Evolutionary conservation across 2,113 vertebrate genomes (phyloP), one percentile per base, ranked within the genome.

Genomic region (Cebidichthys violaceus): DNA sequence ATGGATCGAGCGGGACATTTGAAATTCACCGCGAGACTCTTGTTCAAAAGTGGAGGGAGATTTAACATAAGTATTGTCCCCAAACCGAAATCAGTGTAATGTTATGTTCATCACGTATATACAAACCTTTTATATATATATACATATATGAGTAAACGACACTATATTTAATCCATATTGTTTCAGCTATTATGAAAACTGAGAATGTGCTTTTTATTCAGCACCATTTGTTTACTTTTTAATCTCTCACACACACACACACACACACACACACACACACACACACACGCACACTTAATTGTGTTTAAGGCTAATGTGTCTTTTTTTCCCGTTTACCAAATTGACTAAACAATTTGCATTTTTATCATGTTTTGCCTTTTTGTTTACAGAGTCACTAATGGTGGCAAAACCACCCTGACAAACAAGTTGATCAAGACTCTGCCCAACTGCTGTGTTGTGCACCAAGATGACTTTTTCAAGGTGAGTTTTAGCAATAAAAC

Each of bases 391-490:
- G 92, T 96, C 62, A 96, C 96, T 35, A 96, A 96, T 90, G 95
- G 96, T 88, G 96, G 96, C 0, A 96, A 96, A 93, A 96, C 95
- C 85, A 96, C 96, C 47, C 68, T 96, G 83, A 96, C 96, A 4
- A 92, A 95, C 43, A 93, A 86, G 60, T 89, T 96, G 86, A 87
- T 95, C 67, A 94, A 94, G 85, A 90, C 88, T 2, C 88, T 96
- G 78, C 96, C 96, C 60, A 95, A 96, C 85, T 96, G 95, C 79
- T 96, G 95, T 87, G 95, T 96, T 73, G 94, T 96, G 37, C 95
- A 96, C 83, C 96, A 96, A 68, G 96, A 96, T 80, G 95, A 95
- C 91, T 96, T 96, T 74, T 96, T 93, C 89, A 96, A 95, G 95
- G 96, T 96, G 94, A 93, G 93, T 82, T 72, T 89, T n/a, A 59